These are phyloP conservation scores for Tenthredo mesomela DNA, from an alignment of 2,888 invertebrate species.

Conservation along the genomic window DNA sequence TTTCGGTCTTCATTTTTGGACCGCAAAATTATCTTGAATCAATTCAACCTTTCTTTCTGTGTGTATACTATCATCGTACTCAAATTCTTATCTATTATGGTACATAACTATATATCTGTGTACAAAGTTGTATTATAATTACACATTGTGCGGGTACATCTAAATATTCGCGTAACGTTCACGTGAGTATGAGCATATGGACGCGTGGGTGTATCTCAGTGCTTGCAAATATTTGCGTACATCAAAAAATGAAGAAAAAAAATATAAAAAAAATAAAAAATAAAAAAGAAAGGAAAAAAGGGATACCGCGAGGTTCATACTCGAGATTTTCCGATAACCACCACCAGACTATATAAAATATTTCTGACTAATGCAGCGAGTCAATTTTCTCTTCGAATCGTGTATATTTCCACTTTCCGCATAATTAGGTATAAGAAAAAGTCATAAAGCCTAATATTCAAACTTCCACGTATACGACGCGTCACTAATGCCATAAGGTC, in stretches of 20 bases:
- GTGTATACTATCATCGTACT: too few relatives aligned
- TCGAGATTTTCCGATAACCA: neutral
- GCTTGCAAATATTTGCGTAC: constrained; percentile 6
- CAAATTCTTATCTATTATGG: neutral
- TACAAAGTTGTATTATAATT: neutral
- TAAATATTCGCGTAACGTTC: neutral
- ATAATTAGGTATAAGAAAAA: neutral
- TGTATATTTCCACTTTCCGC: neutral
- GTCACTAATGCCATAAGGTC: too few relatives aligned
- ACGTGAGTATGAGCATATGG: constrained; percentile 28
- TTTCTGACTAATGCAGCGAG: neutral
- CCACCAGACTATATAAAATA: neutral
- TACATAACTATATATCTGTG: neutral
- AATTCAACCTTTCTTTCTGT: too few relatives aligned
- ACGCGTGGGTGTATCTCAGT: neutral
- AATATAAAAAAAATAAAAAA: neutral
- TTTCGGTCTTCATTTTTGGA: too few relatives aligned
- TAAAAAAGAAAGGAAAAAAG: neutral
- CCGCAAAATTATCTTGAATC: too few relatives aligned
- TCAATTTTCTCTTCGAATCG: neutral
- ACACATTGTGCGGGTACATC: neutral
- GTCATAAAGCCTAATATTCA: neutral
- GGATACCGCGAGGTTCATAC: neutral
- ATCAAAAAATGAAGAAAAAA: neutral
- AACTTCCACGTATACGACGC: too few relatives aligned